phyloP scores from a whole-genome alignment of 2,797 vertebrate genomes.

The Ceryle rudis region DNA sequence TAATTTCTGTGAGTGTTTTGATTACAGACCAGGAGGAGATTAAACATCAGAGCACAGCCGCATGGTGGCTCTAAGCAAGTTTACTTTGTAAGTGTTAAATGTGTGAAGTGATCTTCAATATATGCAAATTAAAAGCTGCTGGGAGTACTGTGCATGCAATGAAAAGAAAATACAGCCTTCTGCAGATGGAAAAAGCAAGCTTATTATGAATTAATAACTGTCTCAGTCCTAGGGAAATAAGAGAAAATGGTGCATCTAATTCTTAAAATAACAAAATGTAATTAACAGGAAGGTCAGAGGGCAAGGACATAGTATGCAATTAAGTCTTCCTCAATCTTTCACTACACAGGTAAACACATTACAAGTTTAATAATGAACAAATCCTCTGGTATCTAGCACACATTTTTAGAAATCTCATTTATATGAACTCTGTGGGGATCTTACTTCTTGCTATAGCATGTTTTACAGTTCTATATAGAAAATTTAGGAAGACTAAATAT shows the following conservation, averaged over 20 bases:
- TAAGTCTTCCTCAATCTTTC: constrained; percentile 46
- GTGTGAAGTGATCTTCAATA: constrained; percentile 54
- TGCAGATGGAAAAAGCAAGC: constrained; percentile 55
- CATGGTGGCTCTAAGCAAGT: not conserved
- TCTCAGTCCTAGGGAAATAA: constrained; percentile 63
- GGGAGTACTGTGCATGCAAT: constrained; percentile 14
- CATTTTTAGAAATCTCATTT: constrained; percentile 49
- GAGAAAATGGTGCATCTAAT: constrained; percentile 51
- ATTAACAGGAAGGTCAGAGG: constrained; percentile 67
- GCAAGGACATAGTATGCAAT: constrained; percentile 64
- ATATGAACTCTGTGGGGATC: constrained; percentile 25
- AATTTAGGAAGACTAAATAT: constrained; percentile 13
- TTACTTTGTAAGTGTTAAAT: constrained; percentile 61
- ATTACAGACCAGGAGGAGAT: not conserved
- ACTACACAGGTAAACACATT: constrained; percentile 57
- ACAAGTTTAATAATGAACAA: constrained; percentile 65
- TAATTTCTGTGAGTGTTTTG: not conserved
- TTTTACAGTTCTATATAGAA: constrained; percentile 28
- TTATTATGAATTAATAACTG: constrained; percentile 62
- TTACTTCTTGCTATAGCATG: constrained; percentile 40
- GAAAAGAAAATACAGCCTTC: constrained; percentile 51
- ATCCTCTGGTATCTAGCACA: constrained; percentile 55
- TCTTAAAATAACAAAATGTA: constrained; percentile 57
- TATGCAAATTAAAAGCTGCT: constrained; percentile 70
- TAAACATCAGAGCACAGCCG: not conserved